Base-by-base conservation (phyloP, 1,140 invertebrate genomes). In the Heliconius himera region DNA sequence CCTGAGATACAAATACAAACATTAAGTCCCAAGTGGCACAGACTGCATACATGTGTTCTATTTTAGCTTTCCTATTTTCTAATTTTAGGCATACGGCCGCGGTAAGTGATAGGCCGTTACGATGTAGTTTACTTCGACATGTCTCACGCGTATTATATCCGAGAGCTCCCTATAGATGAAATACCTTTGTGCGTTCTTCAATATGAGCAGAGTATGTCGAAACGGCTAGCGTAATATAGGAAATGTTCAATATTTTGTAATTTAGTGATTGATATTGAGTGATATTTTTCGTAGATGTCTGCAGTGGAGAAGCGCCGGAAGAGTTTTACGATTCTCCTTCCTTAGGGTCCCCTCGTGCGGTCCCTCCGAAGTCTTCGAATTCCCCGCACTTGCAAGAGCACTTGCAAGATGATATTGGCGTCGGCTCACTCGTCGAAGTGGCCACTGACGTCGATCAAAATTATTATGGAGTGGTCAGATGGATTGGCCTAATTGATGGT, bases 401-500 rank as follows among this genome's bases (percentile, higher is more conserved):
- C 13, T 80, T 87, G 3, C 88, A 88, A 73, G 93, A 94, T 33
- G 96, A 97, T 81, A 95, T 97, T 49, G 96, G 96, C n/a, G 94
- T 98, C 22, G 97, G 97, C 13, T 97, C 96, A 18, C 92, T 97
- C 80, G 97, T 98, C 1, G 97, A 98, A 93, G 96, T 98, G 16
- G 95, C 95, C 11, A 95, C 95, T 36, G 95, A 95, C 83, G 93
- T 95, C n/a, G 93, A 92, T 88, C 90, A 95, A 95, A 83, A 95
- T 93, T 90, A 95, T 88, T 97, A 97, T 95, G 98, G 98, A 73
- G 96, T 99, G 13, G 97, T 99, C 80, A 96, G 97, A 89, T 99
- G 98, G 98, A 97, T 99, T 88, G 98, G 98, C 8, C 94, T 95
- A 51, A 88, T 91, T 95, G 83, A 96, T 96, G 90, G 97, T 97